phyloP scores from a whole-genome alignment of 2,797 vertebrate genomes.

The Lithobates pipiens region DNA sequence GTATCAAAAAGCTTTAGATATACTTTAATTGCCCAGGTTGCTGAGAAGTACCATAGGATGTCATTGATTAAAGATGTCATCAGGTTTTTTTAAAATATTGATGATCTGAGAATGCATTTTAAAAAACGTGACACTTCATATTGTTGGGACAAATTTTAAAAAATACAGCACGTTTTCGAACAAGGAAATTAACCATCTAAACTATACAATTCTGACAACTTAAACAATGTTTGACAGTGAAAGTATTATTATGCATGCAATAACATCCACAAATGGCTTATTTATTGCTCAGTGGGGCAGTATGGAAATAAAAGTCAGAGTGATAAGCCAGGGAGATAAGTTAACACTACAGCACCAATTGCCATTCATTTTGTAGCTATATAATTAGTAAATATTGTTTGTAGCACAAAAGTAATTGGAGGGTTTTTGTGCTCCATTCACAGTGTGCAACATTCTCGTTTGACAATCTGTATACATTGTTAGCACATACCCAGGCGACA shows the following conservation, averaged over 20 bases:
- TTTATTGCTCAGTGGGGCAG: slow-evolving; percentile 30
- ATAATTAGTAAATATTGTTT: slow-evolving; percentile 52
- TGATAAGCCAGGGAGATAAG: slow-evolving; percentile 27
- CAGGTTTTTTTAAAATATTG: not conserved
- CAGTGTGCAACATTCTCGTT: slow-evolving; percentile 10
- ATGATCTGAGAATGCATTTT: not conserved
- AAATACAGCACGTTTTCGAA: not conserved
- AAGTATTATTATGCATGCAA: slow-evolving; percentile 24
- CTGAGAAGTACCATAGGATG: not conserved
- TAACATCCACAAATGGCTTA: not conserved
- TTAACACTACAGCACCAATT: slow-evolving; percentile 39
- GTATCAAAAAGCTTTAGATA: no score
- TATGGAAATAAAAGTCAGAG: slow-evolving; percentile 34
- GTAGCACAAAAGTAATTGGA: slow-evolving; percentile 25
- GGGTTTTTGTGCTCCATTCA: slow-evolving; percentile 17
- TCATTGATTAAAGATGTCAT: not conserved
- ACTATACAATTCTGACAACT: slow-evolving; percentile 13
- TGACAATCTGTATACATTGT: slow-evolving; percentile 32
- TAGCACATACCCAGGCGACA: slow-evolving; percentile 36
- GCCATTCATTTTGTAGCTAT: slow-evolving; percentile 28
- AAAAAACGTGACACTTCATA: not conserved
- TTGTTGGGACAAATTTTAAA: not conserved
- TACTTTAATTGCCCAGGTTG: no score
- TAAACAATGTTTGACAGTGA: slow-evolving; percentile 17
- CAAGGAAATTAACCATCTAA: not conserved